A percentile compares a stretch with the other conserved stretches of the same genome.
Conservation (phyloP, 2,888 invertebrate genomes). For the Gryllus longicercus region DNA sequence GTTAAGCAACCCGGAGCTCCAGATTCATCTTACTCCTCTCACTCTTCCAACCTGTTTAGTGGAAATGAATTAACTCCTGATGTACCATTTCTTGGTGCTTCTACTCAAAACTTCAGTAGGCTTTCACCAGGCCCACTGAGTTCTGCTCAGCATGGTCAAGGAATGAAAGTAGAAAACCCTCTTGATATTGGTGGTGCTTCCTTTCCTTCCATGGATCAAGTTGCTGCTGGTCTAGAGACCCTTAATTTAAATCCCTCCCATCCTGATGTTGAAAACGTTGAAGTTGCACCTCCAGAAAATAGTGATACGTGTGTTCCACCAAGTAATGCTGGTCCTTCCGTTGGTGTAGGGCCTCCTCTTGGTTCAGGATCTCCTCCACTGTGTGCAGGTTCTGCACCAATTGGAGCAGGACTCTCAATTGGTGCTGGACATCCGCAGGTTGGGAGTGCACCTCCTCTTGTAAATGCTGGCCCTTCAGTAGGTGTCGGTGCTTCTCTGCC, state of each 20-base stretch:
- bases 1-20: neutral
- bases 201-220: slow-evolving; percentile 27
- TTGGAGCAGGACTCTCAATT: no score
- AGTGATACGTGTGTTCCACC: neutral
- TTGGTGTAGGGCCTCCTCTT: neutral
- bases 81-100: neutral
- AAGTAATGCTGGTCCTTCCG: neutral
- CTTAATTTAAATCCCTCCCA: slow-evolving; percentile 23
- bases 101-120: neutral
- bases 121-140: neutral
- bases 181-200: neutral
- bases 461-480: neutral
- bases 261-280: slow-evolving; percentile 43
- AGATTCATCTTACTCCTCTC: neutral
- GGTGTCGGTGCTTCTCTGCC: neutral
- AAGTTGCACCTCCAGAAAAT: slow-evolving; percentile 41
- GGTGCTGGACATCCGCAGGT: no score
- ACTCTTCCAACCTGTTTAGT: neutral
- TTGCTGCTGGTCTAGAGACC: slow-evolving; percentile 33
- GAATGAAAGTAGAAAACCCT: neutral
- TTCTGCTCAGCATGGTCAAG: neutral
- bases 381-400: slow-evolving; percentile 26
- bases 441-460: neutral
- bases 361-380: slow-evolving; percentile 21
- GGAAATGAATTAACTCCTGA: neutral